Evolutionary conservation across 2,797 vertebrate species (phyloP).

Genomic region (Platyrinchus mystaceus): DNA sequence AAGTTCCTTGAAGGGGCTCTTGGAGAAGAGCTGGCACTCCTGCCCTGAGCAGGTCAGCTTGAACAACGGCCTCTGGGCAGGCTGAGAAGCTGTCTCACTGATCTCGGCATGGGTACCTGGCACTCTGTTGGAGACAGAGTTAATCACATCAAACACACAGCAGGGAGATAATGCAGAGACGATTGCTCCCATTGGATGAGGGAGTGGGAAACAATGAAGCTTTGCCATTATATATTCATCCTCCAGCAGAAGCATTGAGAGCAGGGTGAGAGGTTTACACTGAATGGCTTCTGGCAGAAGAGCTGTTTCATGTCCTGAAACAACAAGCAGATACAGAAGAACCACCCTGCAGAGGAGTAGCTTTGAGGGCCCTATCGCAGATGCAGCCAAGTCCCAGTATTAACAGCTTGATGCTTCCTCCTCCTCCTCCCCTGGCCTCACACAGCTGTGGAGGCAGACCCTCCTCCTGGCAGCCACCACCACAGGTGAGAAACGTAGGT

Average conservation of each 20-base stretch:
- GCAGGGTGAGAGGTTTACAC: neutral
- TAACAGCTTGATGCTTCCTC: neutral
- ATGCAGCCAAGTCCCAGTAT: neutral
- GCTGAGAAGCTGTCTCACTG: neutral
- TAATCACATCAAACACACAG: neutral
- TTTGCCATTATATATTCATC: neutral
- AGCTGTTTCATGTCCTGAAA: neutral
- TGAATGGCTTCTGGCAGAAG: neutral
- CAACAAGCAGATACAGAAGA: neutral
- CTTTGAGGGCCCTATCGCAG: neutral
- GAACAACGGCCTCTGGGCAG: neutral
- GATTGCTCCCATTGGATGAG: neutral
- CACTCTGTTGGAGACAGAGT: neutral
- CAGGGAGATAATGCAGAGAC: neutral
- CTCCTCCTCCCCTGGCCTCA: neutral
- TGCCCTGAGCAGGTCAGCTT: neutral
- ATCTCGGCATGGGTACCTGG: neutral
- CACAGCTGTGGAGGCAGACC: neutral
- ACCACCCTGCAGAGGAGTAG: neutral
- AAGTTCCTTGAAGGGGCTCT: neutral
- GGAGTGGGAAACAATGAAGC: neutral
- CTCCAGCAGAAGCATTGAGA: neutral
- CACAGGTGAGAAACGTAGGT: rapidly evolving
- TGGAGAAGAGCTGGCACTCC: neutral
- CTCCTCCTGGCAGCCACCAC: neutral